Conservation (phyloP, 2,888 invertebrate genomes). For the Cephus pygmeus region DNA sequence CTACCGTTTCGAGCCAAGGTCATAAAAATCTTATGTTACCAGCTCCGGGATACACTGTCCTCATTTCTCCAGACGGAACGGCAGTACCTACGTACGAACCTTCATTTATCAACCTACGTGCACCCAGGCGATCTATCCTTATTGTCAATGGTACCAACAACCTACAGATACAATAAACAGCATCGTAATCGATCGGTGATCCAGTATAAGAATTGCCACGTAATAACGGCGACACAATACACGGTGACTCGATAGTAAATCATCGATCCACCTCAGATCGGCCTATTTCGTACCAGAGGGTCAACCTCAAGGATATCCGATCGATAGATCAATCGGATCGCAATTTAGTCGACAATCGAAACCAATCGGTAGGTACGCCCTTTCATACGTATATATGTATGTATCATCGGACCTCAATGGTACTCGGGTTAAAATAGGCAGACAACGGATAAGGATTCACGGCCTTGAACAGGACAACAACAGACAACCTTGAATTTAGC, state of each 20-base stretch:
- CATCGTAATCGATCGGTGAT: background rate
- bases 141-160: background rate
- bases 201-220: conserved; percentile 59
- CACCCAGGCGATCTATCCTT: background rate
- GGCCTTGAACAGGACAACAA: conserved; percentile 28
- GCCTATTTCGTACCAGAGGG: background rate
- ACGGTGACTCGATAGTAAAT: conserved; percentile 16
- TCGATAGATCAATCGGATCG: background rate
- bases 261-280: background rate
- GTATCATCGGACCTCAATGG: background rate
- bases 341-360: background rate
- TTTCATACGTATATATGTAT: background rate
- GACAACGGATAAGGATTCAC: conserved; percentile 6
- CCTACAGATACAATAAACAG: background rate
- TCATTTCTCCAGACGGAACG: background rate
- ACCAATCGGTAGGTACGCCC: background rate
- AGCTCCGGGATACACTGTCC: background rate
- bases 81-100: background rate
- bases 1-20: background rate
- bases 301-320: background rate
- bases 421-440: background rate
- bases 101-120: background rate
- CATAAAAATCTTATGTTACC: background rate
- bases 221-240: conserved; percentile 47
- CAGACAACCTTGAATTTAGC: conserved; percentile 60